Conservation (phyloP, 2,888 invertebrate species). For the Chymomyza procnemis region DNA sequence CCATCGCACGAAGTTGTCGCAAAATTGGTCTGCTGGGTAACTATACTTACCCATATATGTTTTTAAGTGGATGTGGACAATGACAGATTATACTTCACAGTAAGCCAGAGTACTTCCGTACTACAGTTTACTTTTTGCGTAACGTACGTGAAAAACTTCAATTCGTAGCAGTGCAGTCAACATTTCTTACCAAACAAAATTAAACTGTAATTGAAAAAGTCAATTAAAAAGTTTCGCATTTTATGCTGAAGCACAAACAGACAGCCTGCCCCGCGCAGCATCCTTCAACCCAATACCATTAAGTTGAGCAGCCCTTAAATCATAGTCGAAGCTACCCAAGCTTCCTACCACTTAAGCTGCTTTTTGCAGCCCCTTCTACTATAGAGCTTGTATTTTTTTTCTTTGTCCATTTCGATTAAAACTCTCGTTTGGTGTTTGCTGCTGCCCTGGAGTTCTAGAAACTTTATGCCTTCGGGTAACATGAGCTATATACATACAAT, state of each 20-base stretch:
- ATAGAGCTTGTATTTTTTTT: background rate
- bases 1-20: no score
- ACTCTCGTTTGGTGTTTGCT: constrained; percentile 26
- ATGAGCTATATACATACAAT: background rate
- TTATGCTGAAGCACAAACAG: constrained; percentile 41
- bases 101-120: background rate
- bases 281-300: no score
- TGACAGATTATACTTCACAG: constrained; percentile 53
- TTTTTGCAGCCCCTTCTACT: background rate
- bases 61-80: constrained; percentile 41
- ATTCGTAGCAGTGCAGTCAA: constrained; percentile 50
- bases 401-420: background rate
- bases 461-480: constrained; percentile 33
- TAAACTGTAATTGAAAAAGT: constrained; percentile 71
- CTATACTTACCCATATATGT: constrained; percentile 6
- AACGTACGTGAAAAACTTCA: constrained; percentile 49
- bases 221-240: constrained; percentile 69
- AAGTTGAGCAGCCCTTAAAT: no score
- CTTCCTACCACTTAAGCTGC: background rate
- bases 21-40: background rate
- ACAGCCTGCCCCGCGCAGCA: constrained; percentile 14
- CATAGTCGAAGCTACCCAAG: background rate
- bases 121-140: background rate
- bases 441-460: constrained; percentile 8
- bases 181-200: constrained; percentile 66